Evolutionary conservation across 1,140 invertebrate species (phyloP).

Genomic region (Diachasma alloeum): DNA sequence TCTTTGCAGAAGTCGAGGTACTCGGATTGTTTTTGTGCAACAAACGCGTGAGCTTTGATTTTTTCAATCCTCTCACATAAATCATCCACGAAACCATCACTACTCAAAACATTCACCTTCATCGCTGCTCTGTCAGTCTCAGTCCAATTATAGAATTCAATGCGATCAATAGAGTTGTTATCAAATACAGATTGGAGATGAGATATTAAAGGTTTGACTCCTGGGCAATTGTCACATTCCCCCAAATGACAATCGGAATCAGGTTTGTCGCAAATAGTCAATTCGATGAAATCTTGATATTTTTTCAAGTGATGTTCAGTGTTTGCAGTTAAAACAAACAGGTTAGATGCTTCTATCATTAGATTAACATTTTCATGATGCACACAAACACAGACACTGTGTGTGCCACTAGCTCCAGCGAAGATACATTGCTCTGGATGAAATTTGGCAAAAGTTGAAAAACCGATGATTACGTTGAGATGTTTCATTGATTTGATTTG

Average conservation of each 20-base stretch:
- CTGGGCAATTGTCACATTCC: slow-evolving; percentile 13
- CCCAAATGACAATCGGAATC: not conserved
- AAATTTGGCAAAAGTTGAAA: not conserved
- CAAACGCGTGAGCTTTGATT: slow-evolving; percentile 34
- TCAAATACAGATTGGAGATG: slow-evolving; percentile 14
- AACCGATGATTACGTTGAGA: not conserved
- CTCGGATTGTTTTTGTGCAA: slow-evolving; percentile 21
- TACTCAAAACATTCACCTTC: too few relatives aligned
- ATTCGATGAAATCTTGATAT: not conserved
- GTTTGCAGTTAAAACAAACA: not conserved
- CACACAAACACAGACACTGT: slow-evolving; percentile 23
- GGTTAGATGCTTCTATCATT: slow-evolving; percentile 1
- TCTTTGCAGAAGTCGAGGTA: slow-evolving; percentile 9
- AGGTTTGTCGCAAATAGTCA: not conserved
- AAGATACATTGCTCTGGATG: slow-evolving; percentile 16
- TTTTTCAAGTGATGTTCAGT: not conserved
- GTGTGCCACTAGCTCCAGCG: too few relatives aligned
- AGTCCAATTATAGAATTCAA: slow-evolving; percentile 16
- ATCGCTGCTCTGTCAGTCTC: slow-evolving; percentile 6
- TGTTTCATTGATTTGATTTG: too few relatives aligned
- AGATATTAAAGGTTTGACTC: not conserved
- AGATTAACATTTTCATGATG: slow-evolving; percentile 24
- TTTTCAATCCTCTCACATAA: slow-evolving; percentile 24
- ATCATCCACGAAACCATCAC: slow-evolving; percentile 31
- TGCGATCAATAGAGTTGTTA: slow-evolving; percentile 18